Evolutionary conservation across 2,113 vertebrate species (phyloP), one percentile per base, ranked within the genome.

Genomic region (Junco hyemalis): DNA sequence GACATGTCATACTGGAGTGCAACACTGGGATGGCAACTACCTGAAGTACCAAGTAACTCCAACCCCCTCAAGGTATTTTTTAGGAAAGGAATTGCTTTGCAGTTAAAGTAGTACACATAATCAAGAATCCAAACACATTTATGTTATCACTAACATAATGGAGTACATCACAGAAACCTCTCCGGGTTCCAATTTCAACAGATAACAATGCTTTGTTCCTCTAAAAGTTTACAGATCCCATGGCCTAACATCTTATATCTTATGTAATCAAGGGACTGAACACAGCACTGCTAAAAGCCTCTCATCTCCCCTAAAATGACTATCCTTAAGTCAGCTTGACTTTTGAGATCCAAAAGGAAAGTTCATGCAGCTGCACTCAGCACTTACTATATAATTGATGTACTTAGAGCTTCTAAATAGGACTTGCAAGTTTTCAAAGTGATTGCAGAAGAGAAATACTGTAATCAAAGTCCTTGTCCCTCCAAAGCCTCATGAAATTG

Each of bases 401-500:
- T 81, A 90, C 93, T 96, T 81, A 95, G 71, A 71, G 76, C 79
- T 94, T 92, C 88, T 90, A 93, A 95, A 93, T 54, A 78, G 82
- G n/a, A 93, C 91, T 92, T 77, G 44, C 35, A 94, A 94, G 86
- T 94, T 96, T 89, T 77, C 68, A 0, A 80, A 85, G 76, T 86
- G 80, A 95, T 54, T 95, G 82, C 86, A 88, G 71, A 76, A 84
- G 51, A 93, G 51, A 92, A 90, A 93, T 77, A 73, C 79, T 71
- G 72, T 88, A 94, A 91, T 88, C 74, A 85, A 88, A 92, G 48
- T 82, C 79, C 64, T 85, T 90, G 72, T 81, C 71, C 65, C 63
- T 91, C 84, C 56, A 93, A 83, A 95, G 80, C 50, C 35, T 93
- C 79, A 66, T 7, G 16, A 86, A 94, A 90, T 36, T 60, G 35